These are phyloP conservation scores for Macropis europaea DNA, from an alignment of 2,888 invertebrate genomes.

Conservation along the genomic window DNA sequence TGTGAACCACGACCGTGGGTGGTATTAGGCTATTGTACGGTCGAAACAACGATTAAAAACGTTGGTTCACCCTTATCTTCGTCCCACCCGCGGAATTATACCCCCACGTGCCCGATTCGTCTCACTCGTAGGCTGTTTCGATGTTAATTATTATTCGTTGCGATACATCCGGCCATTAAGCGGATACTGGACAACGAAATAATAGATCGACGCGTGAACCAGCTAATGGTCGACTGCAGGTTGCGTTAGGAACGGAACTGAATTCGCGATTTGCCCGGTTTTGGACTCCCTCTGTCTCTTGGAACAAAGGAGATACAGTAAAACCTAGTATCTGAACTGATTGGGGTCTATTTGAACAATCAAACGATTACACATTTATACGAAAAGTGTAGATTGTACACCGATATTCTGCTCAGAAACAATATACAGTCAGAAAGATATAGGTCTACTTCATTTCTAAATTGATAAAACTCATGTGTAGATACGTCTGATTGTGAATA, in stretches of 20 bases:
- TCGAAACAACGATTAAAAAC: constrained; percentile 3
- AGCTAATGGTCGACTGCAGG: constrained; percentile 1
- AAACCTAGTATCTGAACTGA: no score
- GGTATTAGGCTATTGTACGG: constrained; percentile 2
- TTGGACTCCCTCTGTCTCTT: no score
- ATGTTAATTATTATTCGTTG: constrained; percentile 49
- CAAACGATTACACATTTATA: no score
- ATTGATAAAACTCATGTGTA: no score
- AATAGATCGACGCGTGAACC: constrained; percentile 27
- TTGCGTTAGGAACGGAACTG: background rate
- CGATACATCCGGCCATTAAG: constrained; percentile 51
- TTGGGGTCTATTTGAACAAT: no score
- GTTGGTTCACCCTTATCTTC: constrained; percentile 37
- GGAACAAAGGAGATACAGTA: no score
- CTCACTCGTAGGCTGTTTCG: constrained; percentile 34
- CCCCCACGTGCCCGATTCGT: constrained; percentile 51
- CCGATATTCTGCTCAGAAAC: no score
- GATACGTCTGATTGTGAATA: no score
- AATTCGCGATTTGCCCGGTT: no score
- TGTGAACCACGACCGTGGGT: constrained; percentile 21
- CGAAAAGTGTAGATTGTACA: no score
- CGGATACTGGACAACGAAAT: constrained; percentile 14
- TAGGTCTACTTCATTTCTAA: no score
- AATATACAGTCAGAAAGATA: no score
- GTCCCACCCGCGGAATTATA: constrained; percentile 40